Evolutionary conservation across 1,140 invertebrate species (phyloP).

Genomic region (Sarcophaga bullata): DNA sequence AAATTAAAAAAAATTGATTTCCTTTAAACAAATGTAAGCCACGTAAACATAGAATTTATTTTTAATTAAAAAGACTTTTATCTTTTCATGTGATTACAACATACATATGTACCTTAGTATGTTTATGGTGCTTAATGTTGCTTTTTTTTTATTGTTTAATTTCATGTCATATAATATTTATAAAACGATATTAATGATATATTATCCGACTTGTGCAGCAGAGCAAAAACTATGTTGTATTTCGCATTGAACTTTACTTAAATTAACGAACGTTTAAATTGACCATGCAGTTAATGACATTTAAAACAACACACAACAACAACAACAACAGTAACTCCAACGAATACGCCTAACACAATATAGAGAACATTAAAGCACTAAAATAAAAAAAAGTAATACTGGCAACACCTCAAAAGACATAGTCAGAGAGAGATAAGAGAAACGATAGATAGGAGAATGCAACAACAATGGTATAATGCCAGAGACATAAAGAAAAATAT

Average conservation of each 20-base stretch:
- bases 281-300: slow-evolving; percentile 13
- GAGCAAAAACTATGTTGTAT: not conserved
- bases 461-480: no score
- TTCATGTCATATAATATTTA: slow-evolving; percentile 37
- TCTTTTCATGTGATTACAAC: no score
- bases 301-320: slow-evolving; percentile 23
- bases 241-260: slow-evolving; percentile 29
- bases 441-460: no score
- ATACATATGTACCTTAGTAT: no score
- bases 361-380: not conserved
- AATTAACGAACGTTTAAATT: slow-evolving; percentile 40
- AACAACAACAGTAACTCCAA: not conserved
- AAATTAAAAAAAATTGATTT: not conserved
- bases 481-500: no score
- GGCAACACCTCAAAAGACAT: slow-evolving; percentile 13
- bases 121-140: no score
- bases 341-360: not conserved
- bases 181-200: slow-evolving; percentile 38
- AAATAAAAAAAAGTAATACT: not conserved
- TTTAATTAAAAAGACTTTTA: not conserved
- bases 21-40: not conserved
- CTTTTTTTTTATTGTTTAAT: no score
- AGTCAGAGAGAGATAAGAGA: not conserved
- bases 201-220: slow-evolving; percentile 23
- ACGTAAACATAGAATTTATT: not conserved